A percentile compares a stretch with the other conserved stretches of the same genome.
phyloP scores from a whole-genome alignment of 2,113 vertebrate genomes.

The Turnix velox region DNA sequence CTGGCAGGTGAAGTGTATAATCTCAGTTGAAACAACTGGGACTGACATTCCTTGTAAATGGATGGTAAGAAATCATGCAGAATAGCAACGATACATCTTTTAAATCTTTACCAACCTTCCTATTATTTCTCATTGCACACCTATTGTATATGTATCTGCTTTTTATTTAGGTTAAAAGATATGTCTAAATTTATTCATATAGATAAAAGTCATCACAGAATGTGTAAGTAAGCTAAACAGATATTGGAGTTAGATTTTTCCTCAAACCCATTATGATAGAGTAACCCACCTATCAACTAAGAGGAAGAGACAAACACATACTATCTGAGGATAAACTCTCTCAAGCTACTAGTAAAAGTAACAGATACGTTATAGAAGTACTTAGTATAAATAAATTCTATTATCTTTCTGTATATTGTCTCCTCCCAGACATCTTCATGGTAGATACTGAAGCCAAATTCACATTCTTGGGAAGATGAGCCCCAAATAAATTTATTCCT shows the following conservation, averaged over 20 bases:
- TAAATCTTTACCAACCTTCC: not conserved
- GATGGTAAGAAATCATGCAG: not conserved
- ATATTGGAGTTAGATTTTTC: not conserved
- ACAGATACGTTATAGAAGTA: not conserved
- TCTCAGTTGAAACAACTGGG: not conserved
- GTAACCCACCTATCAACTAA: not conserved
- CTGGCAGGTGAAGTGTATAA: not conserved
- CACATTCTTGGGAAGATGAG: not conserved
- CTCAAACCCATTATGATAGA: not conserved
- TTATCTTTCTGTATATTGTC: not conserved
- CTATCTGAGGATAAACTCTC: not conserved
- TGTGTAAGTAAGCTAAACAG: not conserved
- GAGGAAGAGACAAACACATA: not conserved
- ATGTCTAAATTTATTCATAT: not conserved
- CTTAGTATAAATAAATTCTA: not conserved
- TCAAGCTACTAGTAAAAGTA: not conserved
- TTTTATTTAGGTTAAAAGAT: not conserved
- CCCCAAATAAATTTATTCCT: not conserved
- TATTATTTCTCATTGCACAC: not conserved
- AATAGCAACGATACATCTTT: not conserved
- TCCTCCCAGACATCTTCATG: not conserved
- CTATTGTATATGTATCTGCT: not conserved
- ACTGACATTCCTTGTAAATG: not conserved
- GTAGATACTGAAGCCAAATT: not conserved
- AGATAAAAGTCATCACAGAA: not conserved